phyloP scores from a whole-genome alignment of 1,140 invertebrate genomes.

The Varroa destructor region DNA sequence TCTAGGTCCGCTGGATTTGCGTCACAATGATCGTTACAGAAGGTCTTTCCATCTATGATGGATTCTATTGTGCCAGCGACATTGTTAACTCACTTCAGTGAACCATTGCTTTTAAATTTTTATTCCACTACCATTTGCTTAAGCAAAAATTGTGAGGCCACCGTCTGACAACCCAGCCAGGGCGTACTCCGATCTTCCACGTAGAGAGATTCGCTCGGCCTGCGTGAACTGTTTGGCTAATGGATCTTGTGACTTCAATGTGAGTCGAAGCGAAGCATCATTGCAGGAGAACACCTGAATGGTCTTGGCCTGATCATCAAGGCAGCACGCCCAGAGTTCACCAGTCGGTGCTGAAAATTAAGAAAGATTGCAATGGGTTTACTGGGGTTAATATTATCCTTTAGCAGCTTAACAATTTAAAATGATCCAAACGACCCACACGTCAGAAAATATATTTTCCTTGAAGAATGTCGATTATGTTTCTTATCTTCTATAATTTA shows the following conservation, averaged over 20 bases:
- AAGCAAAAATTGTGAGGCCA: neutral
- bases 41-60: no score
- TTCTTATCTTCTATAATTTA: neutral
- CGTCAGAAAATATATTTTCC: neutral
- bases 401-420: neutral
- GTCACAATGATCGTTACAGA: no score
- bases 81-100: no score
- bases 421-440: neutral
- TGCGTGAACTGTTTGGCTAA: conserved; percentile 1
- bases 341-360: conserved; percentile 2
- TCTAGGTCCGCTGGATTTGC: no score
- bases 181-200: neutral
- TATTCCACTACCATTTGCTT: neutral
- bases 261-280: neutral
- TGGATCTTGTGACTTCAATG: neutral
- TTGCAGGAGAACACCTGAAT: conserved; percentile 9
- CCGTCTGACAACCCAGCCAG: neutral
- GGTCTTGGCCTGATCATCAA: neutral
- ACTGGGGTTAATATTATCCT: neutral
- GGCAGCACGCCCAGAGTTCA: conserved; percentile 7
- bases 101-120: neutral
- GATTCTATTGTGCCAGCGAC: no score
- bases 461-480: neutral
- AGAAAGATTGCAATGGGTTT: neutral
- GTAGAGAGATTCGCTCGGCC: neutral